Percentiles rank a stretch among this genome's conserved stretches.
Evolutionary conservation across 2,888 invertebrate genomes (phyloP).

Genomic region (Ditylenchus weischeri): DNA sequence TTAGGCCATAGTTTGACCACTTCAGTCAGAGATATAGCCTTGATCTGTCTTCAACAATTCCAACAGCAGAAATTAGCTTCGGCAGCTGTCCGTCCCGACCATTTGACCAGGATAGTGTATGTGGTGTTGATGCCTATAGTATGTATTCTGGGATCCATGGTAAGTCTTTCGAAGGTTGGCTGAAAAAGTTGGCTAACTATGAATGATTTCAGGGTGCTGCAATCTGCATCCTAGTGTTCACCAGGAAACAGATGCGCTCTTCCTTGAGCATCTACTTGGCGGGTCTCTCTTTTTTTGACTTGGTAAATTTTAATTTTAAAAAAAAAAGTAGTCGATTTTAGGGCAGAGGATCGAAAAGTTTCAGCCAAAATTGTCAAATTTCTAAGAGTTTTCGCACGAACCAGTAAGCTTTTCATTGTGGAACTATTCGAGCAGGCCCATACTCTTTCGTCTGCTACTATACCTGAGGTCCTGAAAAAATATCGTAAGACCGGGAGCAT

Average conservation of each 20-base stretch:
- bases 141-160: slow-evolving; percentile 19
- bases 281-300: slow-evolving; percentile 55
- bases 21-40: too few species aligned
- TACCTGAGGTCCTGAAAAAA: too few species aligned
- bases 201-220: slow-evolving; percentile 13
- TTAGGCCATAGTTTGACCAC: too few species aligned
- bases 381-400: too few species aligned
- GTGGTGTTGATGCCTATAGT: slow-evolving; percentile 25
- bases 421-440: too few species aligned
- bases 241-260: slow-evolving; percentile 54
- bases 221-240: slow-evolving; percentile 37
- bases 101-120: slow-evolving; percentile 23
- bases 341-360: too few species aligned
- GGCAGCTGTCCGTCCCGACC: slow-evolving; percentile 7
- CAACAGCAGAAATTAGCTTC: slow-evolving; percentile 3
- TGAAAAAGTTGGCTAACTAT: background rate
- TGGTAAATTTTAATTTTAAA: slow-evolving; percentile 16
- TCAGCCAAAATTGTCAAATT: too few species aligned
- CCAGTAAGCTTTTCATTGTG: too few species aligned
- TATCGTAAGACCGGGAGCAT: too few species aligned
- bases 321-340: too few species aligned
- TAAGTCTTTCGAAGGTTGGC: background rate
- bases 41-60: too few species aligned
- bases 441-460: too few species aligned
- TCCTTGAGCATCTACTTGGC: slow-evolving; percentile 57